These are phyloP conservation scores for Hoplostethus atlanticus DNA, from an alignment of 2,797 vertebrate species.

Conservation along the genomic window DNA sequence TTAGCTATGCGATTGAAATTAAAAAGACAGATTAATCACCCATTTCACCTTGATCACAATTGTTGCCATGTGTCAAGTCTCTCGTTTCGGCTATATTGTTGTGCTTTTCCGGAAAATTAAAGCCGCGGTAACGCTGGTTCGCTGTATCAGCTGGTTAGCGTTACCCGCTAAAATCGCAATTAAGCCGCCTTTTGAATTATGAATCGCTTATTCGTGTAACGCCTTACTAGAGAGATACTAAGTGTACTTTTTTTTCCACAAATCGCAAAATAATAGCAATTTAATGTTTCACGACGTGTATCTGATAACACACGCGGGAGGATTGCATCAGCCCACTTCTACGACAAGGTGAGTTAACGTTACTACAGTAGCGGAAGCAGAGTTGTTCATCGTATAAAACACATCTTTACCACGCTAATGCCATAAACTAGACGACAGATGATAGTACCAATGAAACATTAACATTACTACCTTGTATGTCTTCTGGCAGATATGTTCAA, in stretches of 20 bases:
- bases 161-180: conserved; percentile 39
- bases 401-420: not conserved
- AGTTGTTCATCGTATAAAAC: not conserved
- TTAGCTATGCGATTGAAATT: not conserved
- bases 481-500: not conserved
- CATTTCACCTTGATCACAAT: not conserved
- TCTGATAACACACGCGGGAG: conserved; percentile 35
- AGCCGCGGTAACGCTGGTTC: too few species aligned
- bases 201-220: not conserved
- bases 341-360: not conserved
- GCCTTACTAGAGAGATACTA: rapidly evolving
- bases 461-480: conserved; percentile 48
- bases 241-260: not conserved
- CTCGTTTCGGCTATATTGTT: not conserved
- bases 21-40: too few species aligned
- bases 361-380: not conserved
- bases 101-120: not conserved
- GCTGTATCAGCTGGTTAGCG: conserved; percentile 3
- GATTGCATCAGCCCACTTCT: conserved; percentile 74
- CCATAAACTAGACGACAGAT: not conserved
- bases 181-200: not conserved
- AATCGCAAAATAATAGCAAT: not conserved
- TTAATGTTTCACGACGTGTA: not conserved
- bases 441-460: not conserved
- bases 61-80: too few species aligned